phyloP scores from a whole-genome alignment of 1,140 invertebrate genomes.

The Drosophila orosa region DNA sequence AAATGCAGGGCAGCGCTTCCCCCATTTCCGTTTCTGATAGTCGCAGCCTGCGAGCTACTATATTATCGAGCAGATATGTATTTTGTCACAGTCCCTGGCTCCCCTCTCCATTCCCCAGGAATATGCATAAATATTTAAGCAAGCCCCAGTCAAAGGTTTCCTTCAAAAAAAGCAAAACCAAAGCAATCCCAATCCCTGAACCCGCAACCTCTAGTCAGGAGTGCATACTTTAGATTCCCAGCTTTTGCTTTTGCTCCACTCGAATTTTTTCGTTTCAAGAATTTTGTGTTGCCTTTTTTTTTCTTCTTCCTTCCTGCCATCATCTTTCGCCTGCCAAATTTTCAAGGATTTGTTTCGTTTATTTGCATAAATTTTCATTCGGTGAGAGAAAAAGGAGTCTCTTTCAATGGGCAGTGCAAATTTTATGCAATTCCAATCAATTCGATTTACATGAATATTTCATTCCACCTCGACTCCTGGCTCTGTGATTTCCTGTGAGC shows the following conservation, averaged over 20 bases:
- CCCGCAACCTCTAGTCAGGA: neutral
- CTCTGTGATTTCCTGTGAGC: conserved; percentile 20
- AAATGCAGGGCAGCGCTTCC: conserved; percentile 72
- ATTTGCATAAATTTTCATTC: conserved; percentile 80
- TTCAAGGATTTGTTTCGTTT: conserved; percentile 80
- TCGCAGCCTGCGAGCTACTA: neutral
- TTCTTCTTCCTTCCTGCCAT: conserved; percentile 28
- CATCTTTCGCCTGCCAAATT: conserved; percentile 32
- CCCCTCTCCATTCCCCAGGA: conserved; percentile 12
- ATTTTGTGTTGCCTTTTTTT: conserved; percentile 57
- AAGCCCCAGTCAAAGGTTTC: neutral
- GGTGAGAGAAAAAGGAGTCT: neutral
- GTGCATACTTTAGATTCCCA: conserved; percentile 53
- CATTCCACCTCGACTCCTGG: conserved; percentile 27
- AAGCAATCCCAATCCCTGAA: conserved; percentile 8
- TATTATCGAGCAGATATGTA: conserved; percentile 17
- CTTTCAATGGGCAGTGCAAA: conserved; percentile 50
- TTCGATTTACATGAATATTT: conserved; percentile 80
- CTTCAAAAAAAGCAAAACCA: neutral
- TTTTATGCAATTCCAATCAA: conserved; percentile 81
- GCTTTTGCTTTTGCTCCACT: conserved; percentile 54
- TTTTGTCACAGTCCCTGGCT: conserved; percentile 32
- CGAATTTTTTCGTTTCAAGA: conserved; percentile 52
- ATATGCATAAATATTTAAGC: conserved; percentile 38
- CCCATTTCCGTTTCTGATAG: conserved; percentile 53